Percentiles rank a stretch among this genome's conserved stretches.
These are phyloP conservation scores for Hassar affinis DNA, from an alignment of 2,113 vertebrate genomes.

Conservation along the genomic window DNA sequence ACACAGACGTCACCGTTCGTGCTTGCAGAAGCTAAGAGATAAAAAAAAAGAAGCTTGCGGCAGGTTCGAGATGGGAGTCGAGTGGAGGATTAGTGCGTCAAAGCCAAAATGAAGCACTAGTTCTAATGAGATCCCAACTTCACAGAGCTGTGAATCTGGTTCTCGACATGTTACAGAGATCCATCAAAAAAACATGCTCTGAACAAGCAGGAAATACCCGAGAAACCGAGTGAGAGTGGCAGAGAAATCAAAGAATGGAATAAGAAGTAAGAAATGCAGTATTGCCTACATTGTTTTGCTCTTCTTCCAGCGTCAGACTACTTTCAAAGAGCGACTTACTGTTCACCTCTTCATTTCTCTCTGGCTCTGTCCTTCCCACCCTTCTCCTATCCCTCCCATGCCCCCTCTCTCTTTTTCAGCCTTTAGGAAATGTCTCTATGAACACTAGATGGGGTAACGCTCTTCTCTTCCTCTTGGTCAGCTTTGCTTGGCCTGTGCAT, in stretches of 20 bases:
- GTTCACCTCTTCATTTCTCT: slow-evolving; percentile 60
- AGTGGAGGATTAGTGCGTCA: slow-evolving; percentile 38
- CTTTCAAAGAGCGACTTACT: slow-evolving; percentile 64
- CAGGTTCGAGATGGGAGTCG: slow-evolving; percentile 19
- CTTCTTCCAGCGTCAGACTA: slow-evolving; percentile 69
- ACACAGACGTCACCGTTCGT: background rate
- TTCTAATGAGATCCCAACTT: slow-evolving; percentile 42
- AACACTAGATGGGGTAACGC: slow-evolving; percentile 95
- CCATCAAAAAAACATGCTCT: slow-evolving; percentile 19
- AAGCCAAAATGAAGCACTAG: slow-evolving; percentile 37
- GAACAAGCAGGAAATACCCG: slow-evolving; percentile 51
- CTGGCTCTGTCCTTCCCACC: slow-evolving; percentile 56
- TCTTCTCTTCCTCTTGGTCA: slow-evolving; percentile 77
- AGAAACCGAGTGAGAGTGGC: slow-evolving; percentile 55
- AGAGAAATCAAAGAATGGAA: slow-evolving; percentile 53
- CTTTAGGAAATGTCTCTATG: slow-evolving; percentile 74
- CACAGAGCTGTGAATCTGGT: slow-evolving; percentile 32
- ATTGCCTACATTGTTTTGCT: slow-evolving; percentile 74
- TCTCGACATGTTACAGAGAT: slow-evolving; percentile 41
- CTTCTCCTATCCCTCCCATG: slow-evolving; percentile 38
- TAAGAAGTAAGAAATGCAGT: slow-evolving; percentile 56
- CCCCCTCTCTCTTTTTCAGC: slow-evolving; percentile 66
- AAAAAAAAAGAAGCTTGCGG: slow-evolving; percentile 17
- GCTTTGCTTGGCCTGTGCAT: slow-evolving; percentile 81
- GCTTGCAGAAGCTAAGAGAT: background rate